phyloP scores from a whole-genome alignment of 1,140 invertebrate genomes.

The Cephus cinctus region DNA sequence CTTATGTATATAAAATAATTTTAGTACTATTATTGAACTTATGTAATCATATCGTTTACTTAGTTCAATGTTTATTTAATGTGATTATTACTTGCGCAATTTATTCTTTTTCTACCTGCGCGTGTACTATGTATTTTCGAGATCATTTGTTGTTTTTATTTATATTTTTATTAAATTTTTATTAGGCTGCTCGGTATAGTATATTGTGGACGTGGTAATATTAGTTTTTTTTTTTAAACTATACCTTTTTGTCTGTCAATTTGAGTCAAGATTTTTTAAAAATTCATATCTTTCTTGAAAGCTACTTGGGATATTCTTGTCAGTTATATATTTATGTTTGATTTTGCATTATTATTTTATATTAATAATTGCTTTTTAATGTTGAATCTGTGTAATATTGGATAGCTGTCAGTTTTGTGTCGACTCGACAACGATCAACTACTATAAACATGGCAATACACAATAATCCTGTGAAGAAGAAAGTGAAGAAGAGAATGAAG shows the following conservation, averaged over 20 bases:
- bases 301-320: slow-evolving; percentile 4
- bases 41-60: not conserved
- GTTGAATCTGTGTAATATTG: too few species aligned
- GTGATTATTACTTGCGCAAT: not conserved
- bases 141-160: too few species aligned
- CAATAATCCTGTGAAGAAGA: slow-evolving; percentile 30
- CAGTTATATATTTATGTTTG: slow-evolving; percentile 15
- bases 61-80: not conserved
- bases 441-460: slow-evolving; percentile 22
- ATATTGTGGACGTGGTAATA: too few species aligned
- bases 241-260: too few species aligned
- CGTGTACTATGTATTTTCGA: not conserved
- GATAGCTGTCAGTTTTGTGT: not conserved
- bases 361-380: slow-evolving; percentile 7
- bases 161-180: too few species aligned
- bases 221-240: too few species aligned
- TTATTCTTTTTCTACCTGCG: not conserved
- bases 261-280: slow-evolving; percentile 11
- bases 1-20: slow-evolving; percentile 10
- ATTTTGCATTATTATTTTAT: not conserved
- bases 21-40: not conserved
- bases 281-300: slow-evolving; percentile 16
- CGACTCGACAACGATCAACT: slow-evolving; percentile 15
- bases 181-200: too few species aligned
- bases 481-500: slow-evolving; percentile 36